Conservation (phyloP, 2,113 vertebrate species). For the Myrmecobius fasciatus region DNA sequence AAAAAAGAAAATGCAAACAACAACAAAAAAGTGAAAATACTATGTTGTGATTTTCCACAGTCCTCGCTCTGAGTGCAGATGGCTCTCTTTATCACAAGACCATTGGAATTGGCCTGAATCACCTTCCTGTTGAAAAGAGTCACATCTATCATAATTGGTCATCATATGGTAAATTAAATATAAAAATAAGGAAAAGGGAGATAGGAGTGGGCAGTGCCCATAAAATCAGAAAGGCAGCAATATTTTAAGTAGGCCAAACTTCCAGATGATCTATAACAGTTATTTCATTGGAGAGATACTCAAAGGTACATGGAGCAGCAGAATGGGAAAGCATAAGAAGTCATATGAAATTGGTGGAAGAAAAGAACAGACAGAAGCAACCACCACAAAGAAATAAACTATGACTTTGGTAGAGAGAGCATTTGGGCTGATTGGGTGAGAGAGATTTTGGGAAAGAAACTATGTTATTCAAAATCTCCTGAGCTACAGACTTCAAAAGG, state of each 20-base stretch:
- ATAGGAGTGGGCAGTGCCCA: neutral
- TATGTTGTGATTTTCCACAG: too few species aligned
- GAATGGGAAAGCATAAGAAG: neutral
- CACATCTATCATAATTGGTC: too few species aligned
- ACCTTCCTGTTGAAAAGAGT: too few species aligned
- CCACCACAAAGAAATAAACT: neutral
- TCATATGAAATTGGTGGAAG: neutral
- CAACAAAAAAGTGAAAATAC: too few species aligned
- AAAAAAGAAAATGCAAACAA: too few species aligned
- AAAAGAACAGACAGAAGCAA: neutral
- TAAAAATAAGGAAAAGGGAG: neutral
- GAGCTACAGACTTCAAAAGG: neutral
- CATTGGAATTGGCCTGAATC: too few species aligned
- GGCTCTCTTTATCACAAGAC: too few species aligned
- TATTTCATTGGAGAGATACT: neutral
- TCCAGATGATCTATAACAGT: neutral
- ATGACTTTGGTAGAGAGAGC: neutral
- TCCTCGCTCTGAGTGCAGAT: too few species aligned
- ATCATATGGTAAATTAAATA: too few species aligned
- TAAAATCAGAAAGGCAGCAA: neutral
- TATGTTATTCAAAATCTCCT: neutral
- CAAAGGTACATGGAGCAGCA: neutral
- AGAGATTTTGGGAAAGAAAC: neutral
- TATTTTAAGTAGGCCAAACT: neutral
- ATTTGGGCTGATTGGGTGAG: neutral